Percentiles rank a stretch among this genome's conserved stretches.
Evolutionary conservation across 2,888 invertebrate species (phyloP).

Genomic region (Macaria notata): DNA sequence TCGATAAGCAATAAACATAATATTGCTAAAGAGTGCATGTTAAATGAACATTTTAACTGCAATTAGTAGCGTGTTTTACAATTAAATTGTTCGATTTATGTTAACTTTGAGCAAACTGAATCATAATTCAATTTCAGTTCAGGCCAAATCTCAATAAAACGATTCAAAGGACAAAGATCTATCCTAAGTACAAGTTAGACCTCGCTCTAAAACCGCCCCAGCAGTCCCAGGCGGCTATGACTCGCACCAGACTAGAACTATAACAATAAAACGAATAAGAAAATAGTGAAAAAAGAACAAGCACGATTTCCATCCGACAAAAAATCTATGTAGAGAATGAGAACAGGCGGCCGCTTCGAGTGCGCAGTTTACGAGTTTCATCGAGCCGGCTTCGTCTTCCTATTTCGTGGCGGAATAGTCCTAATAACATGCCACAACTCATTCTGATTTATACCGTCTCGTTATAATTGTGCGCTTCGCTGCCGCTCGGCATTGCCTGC

Average conservation of each 20-base stretch:
- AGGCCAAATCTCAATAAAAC: too few species aligned
- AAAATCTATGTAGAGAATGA: slow-evolving; percentile 51
- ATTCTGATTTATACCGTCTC: slow-evolving; percentile 81
- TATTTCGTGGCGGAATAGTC: slow-evolving; percentile 71
- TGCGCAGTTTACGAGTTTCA: slow-evolving; percentile 58
- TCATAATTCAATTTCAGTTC: too few species aligned
- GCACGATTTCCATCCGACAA: slow-evolving; percentile 38
- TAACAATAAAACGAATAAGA: slow-evolving; percentile 38
- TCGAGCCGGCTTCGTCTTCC: slow-evolving; percentile 67
- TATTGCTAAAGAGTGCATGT: too few species aligned
- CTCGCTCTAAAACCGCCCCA: neutral
- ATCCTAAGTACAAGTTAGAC: neutral
- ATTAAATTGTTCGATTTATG: too few species aligned
- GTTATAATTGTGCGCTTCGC: slow-evolving; percentile 80
- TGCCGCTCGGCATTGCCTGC: slow-evolving; percentile 71
- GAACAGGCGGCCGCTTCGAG: slow-evolving; percentile 44
- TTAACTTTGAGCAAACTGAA: too few species aligned
- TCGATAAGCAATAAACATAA: too few species aligned
- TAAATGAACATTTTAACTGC: too few species aligned
- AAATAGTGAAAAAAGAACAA: slow-evolving; percentile 31
- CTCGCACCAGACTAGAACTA: slow-evolving; percentile 12
- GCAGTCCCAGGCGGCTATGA: neutral
- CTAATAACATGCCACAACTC: slow-evolving; percentile 82
- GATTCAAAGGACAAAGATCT: too few species aligned
- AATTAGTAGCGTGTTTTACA: too few species aligned